Evolutionary conservation across 1,140 invertebrate species (phyloP).

Genomic region (Patella vulgata): DNA sequence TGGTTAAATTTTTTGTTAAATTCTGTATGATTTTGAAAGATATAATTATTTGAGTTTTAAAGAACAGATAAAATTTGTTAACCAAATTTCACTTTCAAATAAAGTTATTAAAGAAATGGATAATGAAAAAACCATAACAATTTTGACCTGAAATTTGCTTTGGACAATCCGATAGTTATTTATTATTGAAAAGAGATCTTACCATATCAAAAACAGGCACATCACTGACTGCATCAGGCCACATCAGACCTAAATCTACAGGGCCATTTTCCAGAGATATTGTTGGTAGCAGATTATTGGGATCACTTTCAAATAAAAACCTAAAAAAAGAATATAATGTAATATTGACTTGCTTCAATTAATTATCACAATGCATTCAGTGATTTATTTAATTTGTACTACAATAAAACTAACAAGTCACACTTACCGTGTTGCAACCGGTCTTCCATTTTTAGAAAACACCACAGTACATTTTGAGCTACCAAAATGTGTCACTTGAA

Average conservation of each 20-base stretch:
- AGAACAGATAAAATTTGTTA: no score
- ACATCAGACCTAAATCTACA: slow-evolving; percentile 61
- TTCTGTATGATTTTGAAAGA: no score
- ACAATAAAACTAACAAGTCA: background rate
- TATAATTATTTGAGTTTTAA: no score
- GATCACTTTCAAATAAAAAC: slow-evolving; percentile 61
- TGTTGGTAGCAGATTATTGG: slow-evolving; percentile 56
- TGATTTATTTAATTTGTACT: background rate
- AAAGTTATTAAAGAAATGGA: no score
- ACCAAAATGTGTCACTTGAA: slow-evolving; percentile 63
- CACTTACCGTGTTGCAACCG: slow-evolving; percentile 60
- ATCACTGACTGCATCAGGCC: slow-evolving; percentile 54
- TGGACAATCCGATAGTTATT: no score
- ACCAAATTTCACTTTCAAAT: no score
- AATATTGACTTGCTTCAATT: no score
- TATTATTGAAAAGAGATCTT: no score
- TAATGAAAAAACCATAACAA: no score
- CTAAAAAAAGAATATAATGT: slow-evolving; percentile 35
- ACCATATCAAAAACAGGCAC: slow-evolving; percentile 49
- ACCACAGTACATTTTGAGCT: slow-evolving; percentile 59
- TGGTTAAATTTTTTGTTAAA: no score
- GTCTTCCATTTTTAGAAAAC: slow-evolving; percentile 61
- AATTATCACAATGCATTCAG: no score
- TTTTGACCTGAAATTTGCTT: no score
- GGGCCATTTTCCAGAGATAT: slow-evolving; percentile 63